Conservation (phyloP, 2,113 vertebrate species). For the Mixornis gularis region DNA sequence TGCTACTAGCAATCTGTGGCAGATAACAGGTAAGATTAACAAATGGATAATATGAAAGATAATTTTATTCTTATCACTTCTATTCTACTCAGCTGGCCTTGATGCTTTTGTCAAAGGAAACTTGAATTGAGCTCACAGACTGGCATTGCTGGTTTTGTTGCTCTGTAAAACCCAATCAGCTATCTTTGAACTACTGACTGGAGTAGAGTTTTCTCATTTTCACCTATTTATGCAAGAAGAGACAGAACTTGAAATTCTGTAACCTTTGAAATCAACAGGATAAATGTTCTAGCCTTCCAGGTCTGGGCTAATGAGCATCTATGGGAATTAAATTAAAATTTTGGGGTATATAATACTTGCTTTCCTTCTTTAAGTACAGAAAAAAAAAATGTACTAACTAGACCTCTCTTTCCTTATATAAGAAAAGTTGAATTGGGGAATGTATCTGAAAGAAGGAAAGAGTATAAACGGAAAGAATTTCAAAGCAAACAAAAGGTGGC, state of each 20-base stretch:
- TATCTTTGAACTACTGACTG: not conserved
- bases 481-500: not conserved
- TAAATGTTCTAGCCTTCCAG: not conserved
- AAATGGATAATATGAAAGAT: not conserved
- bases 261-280: not conserved
- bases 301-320: not conserved
- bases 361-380: not conserved
- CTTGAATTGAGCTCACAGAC: not conserved
- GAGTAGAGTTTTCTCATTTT: not conserved
- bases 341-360: not conserved
- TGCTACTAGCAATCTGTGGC: not conserved
- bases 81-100: not conserved
- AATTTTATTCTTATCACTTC: not conserved
- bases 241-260: not conserved
- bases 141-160: not conserved
- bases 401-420: not conserved
- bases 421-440: not conserved
- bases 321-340: not conserved
- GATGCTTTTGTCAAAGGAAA: not conserved
- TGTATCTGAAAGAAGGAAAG: not conserved
- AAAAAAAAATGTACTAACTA: not conserved
- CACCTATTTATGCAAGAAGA: not conserved
- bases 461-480: not conserved
- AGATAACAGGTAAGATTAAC: not conserved
- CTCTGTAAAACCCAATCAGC: not conserved